Evolutionary conservation across 2,888 invertebrate species (phyloP).

Genomic region (Lycophotia porphyrea): DNA sequence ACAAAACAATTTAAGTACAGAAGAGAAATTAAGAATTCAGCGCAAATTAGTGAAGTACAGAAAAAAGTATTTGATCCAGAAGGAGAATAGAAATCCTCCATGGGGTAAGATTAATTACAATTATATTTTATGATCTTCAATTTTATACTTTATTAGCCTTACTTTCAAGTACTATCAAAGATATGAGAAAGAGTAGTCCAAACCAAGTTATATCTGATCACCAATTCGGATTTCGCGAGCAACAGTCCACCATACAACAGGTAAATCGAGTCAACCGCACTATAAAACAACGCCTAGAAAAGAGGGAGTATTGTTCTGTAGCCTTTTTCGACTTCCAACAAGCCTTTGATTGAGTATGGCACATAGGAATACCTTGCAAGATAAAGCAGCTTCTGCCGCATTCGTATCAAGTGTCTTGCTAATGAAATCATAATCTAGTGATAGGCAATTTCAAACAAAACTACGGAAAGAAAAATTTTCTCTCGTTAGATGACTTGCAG

Average conservation of each 20-base stretch:
- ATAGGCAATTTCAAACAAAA: neutral
- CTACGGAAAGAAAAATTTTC: neutral
- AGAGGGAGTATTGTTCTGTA: neutral
- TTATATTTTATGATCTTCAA: neutral
- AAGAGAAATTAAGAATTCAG: constrained; percentile 94
- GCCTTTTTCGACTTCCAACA: neutral
- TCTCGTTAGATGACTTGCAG: neutral
- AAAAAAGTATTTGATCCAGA: constrained; percentile 94
- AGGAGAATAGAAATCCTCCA: constrained; percentile 93
- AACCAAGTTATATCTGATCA: neutral
- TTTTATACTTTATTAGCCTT: neutral
- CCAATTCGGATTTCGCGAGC: neutral
- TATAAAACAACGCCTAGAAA: neutral
- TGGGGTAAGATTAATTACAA: constrained; percentile 92
- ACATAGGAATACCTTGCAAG: neutral
- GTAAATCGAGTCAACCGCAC: neutral
- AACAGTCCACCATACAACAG: neutral
- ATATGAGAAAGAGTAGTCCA: neutral
- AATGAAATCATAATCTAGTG: neutral
- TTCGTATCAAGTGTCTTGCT: neutral
- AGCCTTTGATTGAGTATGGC: neutral
- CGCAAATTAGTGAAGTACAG: constrained; percentile 96
- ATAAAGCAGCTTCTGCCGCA: neutral
- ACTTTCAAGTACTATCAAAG: neutral
- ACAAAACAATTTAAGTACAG: constrained; percentile 91